phyloP scores from a whole-genome alignment of 2,888 invertebrate species.

The Agrilus biguttatus region DNA sequence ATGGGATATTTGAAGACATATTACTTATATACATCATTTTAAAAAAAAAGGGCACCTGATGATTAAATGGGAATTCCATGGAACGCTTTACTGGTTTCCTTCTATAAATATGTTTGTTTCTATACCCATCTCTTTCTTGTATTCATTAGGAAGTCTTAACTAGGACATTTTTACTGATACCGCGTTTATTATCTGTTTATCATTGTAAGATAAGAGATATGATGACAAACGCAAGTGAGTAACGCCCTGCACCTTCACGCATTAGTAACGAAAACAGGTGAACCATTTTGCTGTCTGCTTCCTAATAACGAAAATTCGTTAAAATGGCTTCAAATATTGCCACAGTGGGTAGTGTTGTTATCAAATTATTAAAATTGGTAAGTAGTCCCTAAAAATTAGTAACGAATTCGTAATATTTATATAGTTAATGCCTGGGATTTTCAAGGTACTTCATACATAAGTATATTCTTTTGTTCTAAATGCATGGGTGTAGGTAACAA shows the following conservation, averaged over 20 bases:
- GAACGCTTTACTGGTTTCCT: no score
- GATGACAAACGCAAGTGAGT: neutral
- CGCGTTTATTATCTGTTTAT: no score
- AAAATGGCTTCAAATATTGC: conserved; percentile 63
- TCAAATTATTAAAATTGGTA: conserved; percentile 73
- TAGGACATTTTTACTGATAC: no score
- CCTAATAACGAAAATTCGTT: conserved; percentile 1
- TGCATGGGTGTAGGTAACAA: no score
- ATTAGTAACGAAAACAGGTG: no score
- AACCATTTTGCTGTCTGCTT: neutral
- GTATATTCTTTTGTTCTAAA: neutral
- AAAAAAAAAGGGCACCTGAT: no score
- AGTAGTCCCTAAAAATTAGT: conserved; percentile 27
- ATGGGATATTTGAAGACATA: no score
- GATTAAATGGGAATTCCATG: no score
- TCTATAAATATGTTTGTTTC: no score
- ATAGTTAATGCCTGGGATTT: neutral
- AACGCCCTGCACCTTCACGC: neutral
- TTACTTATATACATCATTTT: no score
- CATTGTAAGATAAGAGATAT: neutral
- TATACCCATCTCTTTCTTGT: no score
- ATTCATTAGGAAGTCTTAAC: no score
- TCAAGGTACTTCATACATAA: neutral
- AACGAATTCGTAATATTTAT: neutral
- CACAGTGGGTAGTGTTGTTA: conserved; percentile 65